Conservation (phyloP, 2,797 vertebrate species). For the Poeciliopsis gracilis region DNA sequence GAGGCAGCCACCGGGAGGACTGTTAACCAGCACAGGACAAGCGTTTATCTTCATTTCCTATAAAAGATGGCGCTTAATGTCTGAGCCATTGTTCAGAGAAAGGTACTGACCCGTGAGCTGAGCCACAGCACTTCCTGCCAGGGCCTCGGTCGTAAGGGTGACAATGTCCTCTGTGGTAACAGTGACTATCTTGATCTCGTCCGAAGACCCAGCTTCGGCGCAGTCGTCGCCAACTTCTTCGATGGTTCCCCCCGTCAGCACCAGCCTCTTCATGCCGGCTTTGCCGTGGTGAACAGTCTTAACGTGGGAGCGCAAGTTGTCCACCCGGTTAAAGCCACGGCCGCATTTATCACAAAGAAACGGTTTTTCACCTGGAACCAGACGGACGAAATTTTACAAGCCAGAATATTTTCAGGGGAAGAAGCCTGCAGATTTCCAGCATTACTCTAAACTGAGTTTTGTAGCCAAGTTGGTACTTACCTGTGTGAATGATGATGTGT, state of each 20-base stretch:
- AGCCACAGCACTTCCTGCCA: conserved; percentile 88
- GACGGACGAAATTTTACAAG: background rate
- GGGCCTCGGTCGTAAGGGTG: conserved; percentile 89
- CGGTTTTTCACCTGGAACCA: conserved; percentile 90
- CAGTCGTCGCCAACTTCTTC: conserved; percentile 65
- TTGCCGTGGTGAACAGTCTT: conserved; percentile 97
- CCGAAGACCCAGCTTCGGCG: conserved; percentile 58
- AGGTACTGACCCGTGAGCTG: conserved; percentile 90
- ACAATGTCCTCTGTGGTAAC: conserved; percentile 93
- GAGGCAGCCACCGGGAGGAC: conserved; percentile 90
- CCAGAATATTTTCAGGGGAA: background rate
- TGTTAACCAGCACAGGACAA: conserved; percentile 59
- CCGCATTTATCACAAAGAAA: conserved; percentile 97
- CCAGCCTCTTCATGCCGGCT: conserved; percentile 92
- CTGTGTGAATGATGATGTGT: conserved; percentile 98
- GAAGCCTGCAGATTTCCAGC: background rate
- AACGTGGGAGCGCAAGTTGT: conserved; percentile 97
- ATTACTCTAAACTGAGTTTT: background rate
- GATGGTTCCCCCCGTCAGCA: conserved; percentile 63
- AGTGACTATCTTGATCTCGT: conserved; percentile 92
- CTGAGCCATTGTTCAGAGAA: background rate
- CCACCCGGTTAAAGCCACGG: conserved; percentile 95
- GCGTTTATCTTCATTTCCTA: background rate
- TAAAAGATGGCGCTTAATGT: background rate
- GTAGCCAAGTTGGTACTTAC: conserved; percentile 62